Conservation (phyloP, 1,140 invertebrate species). For the Caerostris darwini region DNA sequence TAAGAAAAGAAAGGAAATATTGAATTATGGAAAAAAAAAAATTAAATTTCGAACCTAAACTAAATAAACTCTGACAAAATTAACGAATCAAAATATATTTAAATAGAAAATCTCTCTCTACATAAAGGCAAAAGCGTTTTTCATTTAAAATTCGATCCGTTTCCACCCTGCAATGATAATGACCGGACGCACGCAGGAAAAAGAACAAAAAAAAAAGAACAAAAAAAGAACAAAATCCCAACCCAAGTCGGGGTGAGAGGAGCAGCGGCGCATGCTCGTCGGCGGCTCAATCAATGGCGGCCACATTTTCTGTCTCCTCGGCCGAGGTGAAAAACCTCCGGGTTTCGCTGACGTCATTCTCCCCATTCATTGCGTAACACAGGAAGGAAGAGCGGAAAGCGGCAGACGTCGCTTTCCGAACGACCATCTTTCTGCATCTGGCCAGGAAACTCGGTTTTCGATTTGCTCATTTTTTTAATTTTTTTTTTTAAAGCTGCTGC, state of each 20-base stretch:
- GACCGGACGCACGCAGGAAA: background rate
- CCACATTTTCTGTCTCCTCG: background rate
- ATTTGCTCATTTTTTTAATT: background rate
- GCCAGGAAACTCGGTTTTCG: background rate
- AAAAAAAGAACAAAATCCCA: background rate
- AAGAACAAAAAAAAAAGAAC: background rate
- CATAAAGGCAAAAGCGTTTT: background rate
- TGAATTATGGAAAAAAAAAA: background rate
- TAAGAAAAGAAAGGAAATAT: background rate
- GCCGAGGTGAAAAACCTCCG: slow-evolving; percentile 12
- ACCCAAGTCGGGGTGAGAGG: background rate
- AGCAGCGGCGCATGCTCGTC: background rate
- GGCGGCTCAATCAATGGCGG: background rate
- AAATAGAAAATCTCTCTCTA: background rate
- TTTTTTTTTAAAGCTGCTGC: no score
- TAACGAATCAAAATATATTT: background rate
- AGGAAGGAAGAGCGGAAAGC: background rate
- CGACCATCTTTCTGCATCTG: background rate
- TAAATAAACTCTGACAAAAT: background rate
- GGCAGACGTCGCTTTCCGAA: background rate
- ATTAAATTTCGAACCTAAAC: background rate
- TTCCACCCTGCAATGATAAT: background rate
- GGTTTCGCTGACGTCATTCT: background rate
- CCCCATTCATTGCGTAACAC: slow-evolving; percentile 41
- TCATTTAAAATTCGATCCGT: background rate